Base-by-base conservation (phyloP, 2,113 vertebrate genomes). In the Nesogale talazaci region DNA sequence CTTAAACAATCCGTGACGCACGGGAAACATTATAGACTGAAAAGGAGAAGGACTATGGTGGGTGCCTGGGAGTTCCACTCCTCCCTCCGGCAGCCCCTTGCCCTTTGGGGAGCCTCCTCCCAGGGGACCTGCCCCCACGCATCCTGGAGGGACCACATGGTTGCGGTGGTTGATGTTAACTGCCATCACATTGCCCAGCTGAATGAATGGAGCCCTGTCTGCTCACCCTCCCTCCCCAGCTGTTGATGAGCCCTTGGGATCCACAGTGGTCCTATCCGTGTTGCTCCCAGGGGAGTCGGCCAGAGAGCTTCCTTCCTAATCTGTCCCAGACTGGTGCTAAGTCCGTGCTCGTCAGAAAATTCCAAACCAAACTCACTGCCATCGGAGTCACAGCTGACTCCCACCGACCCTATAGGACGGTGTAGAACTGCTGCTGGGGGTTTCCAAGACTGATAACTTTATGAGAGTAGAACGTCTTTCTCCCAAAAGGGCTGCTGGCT, bases 71-170 rank as follows among this genome's bases (percentile, higher is more conserved):
- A 15, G 27, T 11, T 79, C 19, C 11, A 6, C 15, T 0, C 46
- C 46, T 52, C 46, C 46, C 46, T 52, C 46, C 46, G 46, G 46
- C 46, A 52, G 46, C 46, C 14, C 46, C 10, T 52, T 52, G 46
- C n/a, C 12, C 6, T 0, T 56, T 0, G 1, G 2, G 31, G 15
- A 70, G 2, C 6, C 20, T 2, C 5, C 2, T 25, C 11, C 9
- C 11, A 6, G 20, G 3, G 15, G 42, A 46, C 29, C 77, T 61
- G 17, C 59, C 17, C 20, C 59, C 23, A 19, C 23, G 8, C 23
- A 22, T 25, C 23, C 19, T 61, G 59, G 4, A 25, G 59, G 59
- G 23, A 61, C 23, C 59, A 61, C 59, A 61, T 22, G 59, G 19
- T 25, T 61, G 17, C 6, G 59, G 27, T n/a, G 15, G 67, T 34